Base-by-base conservation (phyloP, 2,888 invertebrate species). In the Tetramorium bicarinatum region DNA sequence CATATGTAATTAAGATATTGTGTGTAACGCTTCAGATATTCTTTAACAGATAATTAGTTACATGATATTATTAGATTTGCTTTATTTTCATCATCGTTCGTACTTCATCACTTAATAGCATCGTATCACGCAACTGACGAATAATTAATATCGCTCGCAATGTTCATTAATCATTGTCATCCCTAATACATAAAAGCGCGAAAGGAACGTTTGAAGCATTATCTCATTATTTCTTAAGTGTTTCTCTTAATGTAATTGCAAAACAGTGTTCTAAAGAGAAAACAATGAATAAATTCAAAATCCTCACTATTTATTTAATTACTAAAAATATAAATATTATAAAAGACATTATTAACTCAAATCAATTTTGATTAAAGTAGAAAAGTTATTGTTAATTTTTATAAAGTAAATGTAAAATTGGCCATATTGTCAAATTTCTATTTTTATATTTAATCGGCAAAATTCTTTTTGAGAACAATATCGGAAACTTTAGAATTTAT, bases 151-250 rank as follows among this genome's bases (percentile, higher is more conserved):
- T 64, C 7, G 71, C 34, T 41, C 11, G 15, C 44, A 47, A 56
- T 11, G 61, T 82, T 75, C 85, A 75, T 87, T 87, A 80, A 87
- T 87, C 79, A 54, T 62, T 56, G 49, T 59, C 84, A 38, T 38
- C 11, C 41, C 29, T 61, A 52, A 59, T 67, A 74, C n/a, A 54
- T 67, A 77, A 67, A 54, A 66, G 21, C 38, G 38, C 15, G 29
- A 41, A 66, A n/a, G 9, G 29, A 29, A 64, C 18, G 9, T 66
- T 62, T 59, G 75, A 15, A 21, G 47, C 25, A 52, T 75, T 74
- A 74, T 7, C 41, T 75, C 38, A 62, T 49, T 34, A 76, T 76
- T 64, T 64, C 18, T 25, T 62, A 34, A 21, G 18, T 38, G 21
- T 76, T 49, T 52, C 47, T 76, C 34, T 34, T 75, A 62, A 62